Percentiles rank a stretch among this genome's conserved stretches.
Evolutionary conservation across 2,888 invertebrate species (phyloP).

Genomic region (Andrena bucephala): DNA sequence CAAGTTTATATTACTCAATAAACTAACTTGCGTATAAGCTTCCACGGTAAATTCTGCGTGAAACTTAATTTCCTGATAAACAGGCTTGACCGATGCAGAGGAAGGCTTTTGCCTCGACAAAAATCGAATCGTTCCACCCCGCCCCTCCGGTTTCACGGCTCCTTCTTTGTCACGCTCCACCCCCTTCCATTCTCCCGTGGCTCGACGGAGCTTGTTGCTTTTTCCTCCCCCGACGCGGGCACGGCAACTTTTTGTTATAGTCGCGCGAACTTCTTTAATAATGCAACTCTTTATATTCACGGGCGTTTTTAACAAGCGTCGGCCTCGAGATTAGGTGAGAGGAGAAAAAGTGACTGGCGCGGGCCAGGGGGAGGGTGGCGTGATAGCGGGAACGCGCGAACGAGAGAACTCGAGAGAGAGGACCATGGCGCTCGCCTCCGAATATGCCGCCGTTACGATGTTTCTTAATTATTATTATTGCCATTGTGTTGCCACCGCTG

Average conservation of each 20-base stretch:
- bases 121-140: conserved; percentile 55
- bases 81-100: not conserved
- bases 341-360: conserved; percentile 54
- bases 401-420: conserved; percentile 51
- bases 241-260: conserved; percentile 83
- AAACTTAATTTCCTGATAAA: not conserved
- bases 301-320: conserved; percentile 84
- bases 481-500: conserved; percentile 79
- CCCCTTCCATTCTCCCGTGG: conserved; percentile 35
- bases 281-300: conserved; percentile 86
- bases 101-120: conserved; percentile 19
- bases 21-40: not conserved
- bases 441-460: conserved; percentile 83
- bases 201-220: conserved; percentile 73
- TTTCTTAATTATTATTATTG: conserved; percentile 85
- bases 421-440: conserved; percentile 59
- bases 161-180: conserved; percentile 61
- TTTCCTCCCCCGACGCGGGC: conserved; percentile 69
- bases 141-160: conserved; percentile 42
- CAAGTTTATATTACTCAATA: too few species aligned
- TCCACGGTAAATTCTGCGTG: not conserved
- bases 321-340: conserved; percentile 81
- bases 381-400: conserved; percentile 34
- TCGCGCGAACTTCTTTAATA: conserved; percentile 85
- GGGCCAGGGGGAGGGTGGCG: not conserved